phyloP scores from a whole-genome alignment of 1,140 invertebrate species.

The Carposina sasakii region DNA sequence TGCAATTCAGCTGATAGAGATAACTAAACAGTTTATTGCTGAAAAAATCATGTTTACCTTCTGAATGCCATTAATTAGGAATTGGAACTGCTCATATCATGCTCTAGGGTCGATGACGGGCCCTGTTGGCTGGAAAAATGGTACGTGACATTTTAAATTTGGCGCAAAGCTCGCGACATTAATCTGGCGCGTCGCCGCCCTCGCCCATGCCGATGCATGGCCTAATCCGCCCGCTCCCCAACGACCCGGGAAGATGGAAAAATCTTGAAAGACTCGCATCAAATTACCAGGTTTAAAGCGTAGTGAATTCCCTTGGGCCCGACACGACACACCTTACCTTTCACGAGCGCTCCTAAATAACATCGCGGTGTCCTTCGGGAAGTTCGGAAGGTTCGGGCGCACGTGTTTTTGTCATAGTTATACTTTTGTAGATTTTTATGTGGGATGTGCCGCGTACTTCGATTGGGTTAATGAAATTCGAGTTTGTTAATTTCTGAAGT shows the following conservation, averaged over 20 bases:
- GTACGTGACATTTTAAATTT: constrained; percentile 67
- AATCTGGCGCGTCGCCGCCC: constrained; percentile 63
- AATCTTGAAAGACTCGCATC: constrained; percentile 66
- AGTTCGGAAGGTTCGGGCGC: constrained; percentile 53
- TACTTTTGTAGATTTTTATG: constrained; percentile 62
- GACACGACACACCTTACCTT: constrained; percentile 57
- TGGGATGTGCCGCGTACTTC: constrained; percentile 57
- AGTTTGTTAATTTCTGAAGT: constrained; percentile 46
- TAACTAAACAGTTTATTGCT: too few relatives aligned
- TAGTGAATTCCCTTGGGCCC: constrained; percentile 50
- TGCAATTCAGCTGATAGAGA: too few relatives aligned
- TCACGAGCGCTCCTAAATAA: constrained; percentile 58
- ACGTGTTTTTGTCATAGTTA: constrained; percentile 63
- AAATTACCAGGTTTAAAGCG: constrained; percentile 67
- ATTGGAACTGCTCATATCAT: too few relatives aligned
- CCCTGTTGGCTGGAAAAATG: constrained; percentile 59
- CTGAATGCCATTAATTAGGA: too few relatives aligned
- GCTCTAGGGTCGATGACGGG: constrained; percentile 35
- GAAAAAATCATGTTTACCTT: too few relatives aligned
- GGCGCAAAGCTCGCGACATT: constrained; percentile 62
- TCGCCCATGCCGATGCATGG: constrained; percentile 52
- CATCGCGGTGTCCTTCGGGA: constrained; percentile 55
- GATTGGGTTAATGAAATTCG: constrained; percentile 49
- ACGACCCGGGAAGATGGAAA: constrained; percentile 60
- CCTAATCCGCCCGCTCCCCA: constrained; percentile 55